Conservation (phyloP, 2,113 vertebrate species). For the Megaceryle torquata region DNA sequence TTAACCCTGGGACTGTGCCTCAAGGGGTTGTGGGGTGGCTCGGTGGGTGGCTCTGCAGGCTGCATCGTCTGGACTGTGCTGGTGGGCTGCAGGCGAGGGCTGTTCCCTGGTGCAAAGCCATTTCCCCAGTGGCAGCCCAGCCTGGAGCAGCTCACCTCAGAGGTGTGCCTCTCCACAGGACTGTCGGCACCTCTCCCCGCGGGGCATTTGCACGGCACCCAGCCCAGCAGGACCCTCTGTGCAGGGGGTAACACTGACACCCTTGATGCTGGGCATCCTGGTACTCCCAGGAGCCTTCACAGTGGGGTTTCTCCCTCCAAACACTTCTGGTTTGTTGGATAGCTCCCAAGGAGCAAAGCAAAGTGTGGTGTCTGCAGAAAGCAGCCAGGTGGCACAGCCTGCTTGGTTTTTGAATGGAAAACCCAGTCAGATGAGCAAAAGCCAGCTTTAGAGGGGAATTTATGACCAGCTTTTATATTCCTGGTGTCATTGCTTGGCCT, state of each 20-base stretch:
- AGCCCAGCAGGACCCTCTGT: rapidly evolving
- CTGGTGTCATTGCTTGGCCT: neutral
- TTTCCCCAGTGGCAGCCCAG: neutral
- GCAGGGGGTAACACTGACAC: rapidly evolving
- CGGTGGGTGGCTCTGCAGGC: rapidly evolving
- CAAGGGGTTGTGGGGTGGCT: neutral
- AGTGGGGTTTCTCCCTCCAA: neutral
- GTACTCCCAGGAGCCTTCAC: rapidly evolving
- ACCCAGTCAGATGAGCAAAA: rapidly evolving
- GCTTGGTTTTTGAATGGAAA: neutral
- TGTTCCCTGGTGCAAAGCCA: neutral
- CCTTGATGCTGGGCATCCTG: neutral
- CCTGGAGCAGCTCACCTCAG: neutral
- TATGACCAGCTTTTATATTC: neutral
- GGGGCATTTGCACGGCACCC: rapidly evolving
- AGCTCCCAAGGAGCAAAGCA: neutral
- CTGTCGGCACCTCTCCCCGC: neutral
- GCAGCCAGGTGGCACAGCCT: slow-evolving; percentile 36
- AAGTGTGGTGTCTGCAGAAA: neutral
- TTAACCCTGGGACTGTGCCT: neutral
- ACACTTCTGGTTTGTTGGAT: neutral
- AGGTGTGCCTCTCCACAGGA: neutral
- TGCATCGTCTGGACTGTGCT: rapidly evolving
- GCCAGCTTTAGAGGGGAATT: neutral
- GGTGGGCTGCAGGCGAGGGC: neutral